Conservation (phyloP, 2,888 invertebrate genomes). For the Tetrapedia diversipes region DNA sequence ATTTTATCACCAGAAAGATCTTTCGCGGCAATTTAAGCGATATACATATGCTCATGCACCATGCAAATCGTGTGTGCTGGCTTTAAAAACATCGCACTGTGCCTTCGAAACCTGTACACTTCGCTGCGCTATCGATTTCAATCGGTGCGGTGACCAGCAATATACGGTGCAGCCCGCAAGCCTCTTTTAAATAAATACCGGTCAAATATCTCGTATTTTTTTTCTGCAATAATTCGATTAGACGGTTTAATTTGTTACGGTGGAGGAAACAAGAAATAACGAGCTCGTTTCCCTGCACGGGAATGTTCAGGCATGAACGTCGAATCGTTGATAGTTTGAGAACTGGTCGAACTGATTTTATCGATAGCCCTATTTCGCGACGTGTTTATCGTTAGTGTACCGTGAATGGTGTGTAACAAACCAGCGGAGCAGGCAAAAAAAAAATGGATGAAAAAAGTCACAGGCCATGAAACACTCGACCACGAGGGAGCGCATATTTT, state of each 20-base stretch:
- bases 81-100: slow-evolving; percentile 47
- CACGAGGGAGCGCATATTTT: slow-evolving; percentile 20
- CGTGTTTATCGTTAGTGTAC: slow-evolving; percentile 24
- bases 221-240: slow-evolving; percentile 11
- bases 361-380: slow-evolving; percentile 25
- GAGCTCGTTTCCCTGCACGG: no score
- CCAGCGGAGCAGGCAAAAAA: slow-evolving; percentile 18
- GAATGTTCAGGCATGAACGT: neutral
- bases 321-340: neutral
- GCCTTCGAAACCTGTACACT: slow-evolving; percentile 26
- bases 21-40: slow-evolving; percentile 18
- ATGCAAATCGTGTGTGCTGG: slow-evolving; percentile 52
- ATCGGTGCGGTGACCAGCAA: slow-evolving; percentile 1
- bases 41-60: slow-evolving; percentile 44
- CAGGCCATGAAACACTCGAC: slow-evolving; percentile 13
- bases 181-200: slow-evolving; percentile 8
- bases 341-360: slow-evolving; percentile 5
- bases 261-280: neutral
- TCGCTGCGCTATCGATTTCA: slow-evolving; percentile 44
- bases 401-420: slow-evolving; percentile 20
- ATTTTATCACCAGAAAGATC: slow-evolving; percentile 34
- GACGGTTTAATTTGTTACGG: neutral
- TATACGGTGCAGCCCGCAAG: neutral
- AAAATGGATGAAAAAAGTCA: slow-evolving; percentile 40
- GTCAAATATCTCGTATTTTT: slow-evolving; percentile 16